A percentile compares a stretch with the other conserved stretches of the same genome.
Conservation (phyloP, 2,113 vertebrate genomes). For the Coreoperca whiteheadi region DNA sequence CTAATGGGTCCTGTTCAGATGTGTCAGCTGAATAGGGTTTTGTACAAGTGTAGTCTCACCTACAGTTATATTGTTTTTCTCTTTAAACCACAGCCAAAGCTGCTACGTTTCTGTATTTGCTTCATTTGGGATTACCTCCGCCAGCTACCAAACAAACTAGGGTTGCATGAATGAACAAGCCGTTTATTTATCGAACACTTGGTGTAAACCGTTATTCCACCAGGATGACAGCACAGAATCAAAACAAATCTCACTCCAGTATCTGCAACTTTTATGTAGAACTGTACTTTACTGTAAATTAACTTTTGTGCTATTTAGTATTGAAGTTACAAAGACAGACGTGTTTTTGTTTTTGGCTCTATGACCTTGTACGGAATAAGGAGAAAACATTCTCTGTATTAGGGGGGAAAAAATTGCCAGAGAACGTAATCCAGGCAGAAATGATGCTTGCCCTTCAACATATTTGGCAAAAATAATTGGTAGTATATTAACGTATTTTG, state of each 20-base stretch:
- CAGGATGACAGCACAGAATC: not conserved
- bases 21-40: conserved; percentile 3
- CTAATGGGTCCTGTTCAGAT: conserved; percentile 25
- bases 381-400: not conserved
- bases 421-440: not conserved
- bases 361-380: not conserved
- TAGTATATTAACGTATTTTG: not conserved
- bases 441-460: not conserved
- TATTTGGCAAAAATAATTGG: not conserved
- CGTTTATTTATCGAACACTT: not conserved
- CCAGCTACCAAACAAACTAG: not conserved
- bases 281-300: not conserved
- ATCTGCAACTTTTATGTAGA: not conserved
- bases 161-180: not conserved
- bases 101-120: not conserved
- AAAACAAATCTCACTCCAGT: not conserved
- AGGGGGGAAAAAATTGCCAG: not conserved
- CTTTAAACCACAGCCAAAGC: not conserved
- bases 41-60: not conserved
- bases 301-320: not conserved
- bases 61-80: not conserved
- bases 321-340: not conserved
- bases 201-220: not conserved
- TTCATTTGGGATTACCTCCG: not conserved
- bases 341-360: not conserved